Base-by-base conservation (phyloP, 2,113 vertebrate species). In the Typhlomys cinereus region DNA sequence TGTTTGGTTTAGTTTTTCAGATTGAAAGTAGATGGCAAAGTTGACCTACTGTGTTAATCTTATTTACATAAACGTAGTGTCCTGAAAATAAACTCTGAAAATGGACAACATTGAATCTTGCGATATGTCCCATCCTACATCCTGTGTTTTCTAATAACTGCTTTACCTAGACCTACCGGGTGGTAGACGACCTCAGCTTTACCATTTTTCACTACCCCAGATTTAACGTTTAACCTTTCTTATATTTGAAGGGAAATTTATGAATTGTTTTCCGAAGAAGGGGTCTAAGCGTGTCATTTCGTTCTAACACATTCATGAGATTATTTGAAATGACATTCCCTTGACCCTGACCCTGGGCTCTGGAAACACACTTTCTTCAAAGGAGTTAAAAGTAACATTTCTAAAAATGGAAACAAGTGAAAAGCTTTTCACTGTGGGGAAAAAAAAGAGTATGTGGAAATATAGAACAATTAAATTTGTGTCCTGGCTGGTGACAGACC, bases 21-120 rank as follows among this genome's bases (percentile, higher is more conserved):
- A 94, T 83, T 94, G 79, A 92, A 54, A 18, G 88, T 94, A 97
- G 75, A 93, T 61, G 85, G 94, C 79, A 97, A 88, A 89, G 94
- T 92, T 93, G 59, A 93, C 93, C 92, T 93, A 91, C 88, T 94
- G 48, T 96, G 89, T 97, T 96, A 96, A 41, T 10, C 81, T 93
- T 97, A 96, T 95, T 97, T 97, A 95, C 64, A 96, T 64, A 96
- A 96, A 97, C 61, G 92, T 0, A 13, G 67, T 85, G 90, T 88
- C 84, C 52, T 94, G 29, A 94, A 95, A 96, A 95, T 92, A 94
- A 95, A 95, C 90, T 93, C 64, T 39, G 46, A 73, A 81, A 91
- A 67, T 78, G 48, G 69, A 84, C n/a, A 93, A 46, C 88, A 67
- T 89, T 50, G 79, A 94, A 86, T 59, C 46, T 50, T 59, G 69